Base-by-base conservation (phyloP, 2,113 vertebrate genomes). In the Eleginops maclovinus region DNA sequence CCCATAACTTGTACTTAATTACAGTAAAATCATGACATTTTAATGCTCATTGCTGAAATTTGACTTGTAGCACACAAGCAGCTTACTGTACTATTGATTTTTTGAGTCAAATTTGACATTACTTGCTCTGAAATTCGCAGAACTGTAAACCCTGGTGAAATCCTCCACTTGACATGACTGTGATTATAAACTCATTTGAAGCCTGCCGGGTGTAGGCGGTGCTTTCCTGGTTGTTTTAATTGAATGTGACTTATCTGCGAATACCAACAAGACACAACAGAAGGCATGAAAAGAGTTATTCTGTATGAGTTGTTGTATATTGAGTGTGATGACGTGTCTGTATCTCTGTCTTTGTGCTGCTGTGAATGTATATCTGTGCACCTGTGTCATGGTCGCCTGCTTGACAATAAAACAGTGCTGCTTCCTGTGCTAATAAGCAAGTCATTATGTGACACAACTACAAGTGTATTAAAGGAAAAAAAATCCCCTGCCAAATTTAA, bases 151-250 rank as follows among this genome's bases (percentile, higher is more conserved):
- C 10, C 26, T 11, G 31, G 6, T 36, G 47, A 69, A 56, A 78
- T 76, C 49, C 40, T 75, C 19, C n/a, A 24, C 70, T 83, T 46
- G 31, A 58, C 62, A 60, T 43, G 9, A 67, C 46, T 73, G 58
- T 55, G 31, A 79, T 76, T 74, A 53, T 65, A 19, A 81, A 69
- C 15, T 66, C 47, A 80, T n/a, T 43, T 80, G 51, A 79, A 79
- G 79, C 43, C 62, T 51, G 54, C 2, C n/a, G 13, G 51, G 71
- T 74, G 75, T 80, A 36, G 55, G 64, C 19, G 21, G 47, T 36
- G 76, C 58, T 64, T 74, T 49, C 40, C 10, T 70, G 22, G 44
- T 72, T 62, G 26, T 58, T 81, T 83, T 83, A 86, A 84, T 82
- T 86, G 46, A 84, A 82, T 76, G 63, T 77, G 59, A 84, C 43